Conservation (phyloP, 2,888 invertebrate species). For the Lysandra bellargus region DNA sequence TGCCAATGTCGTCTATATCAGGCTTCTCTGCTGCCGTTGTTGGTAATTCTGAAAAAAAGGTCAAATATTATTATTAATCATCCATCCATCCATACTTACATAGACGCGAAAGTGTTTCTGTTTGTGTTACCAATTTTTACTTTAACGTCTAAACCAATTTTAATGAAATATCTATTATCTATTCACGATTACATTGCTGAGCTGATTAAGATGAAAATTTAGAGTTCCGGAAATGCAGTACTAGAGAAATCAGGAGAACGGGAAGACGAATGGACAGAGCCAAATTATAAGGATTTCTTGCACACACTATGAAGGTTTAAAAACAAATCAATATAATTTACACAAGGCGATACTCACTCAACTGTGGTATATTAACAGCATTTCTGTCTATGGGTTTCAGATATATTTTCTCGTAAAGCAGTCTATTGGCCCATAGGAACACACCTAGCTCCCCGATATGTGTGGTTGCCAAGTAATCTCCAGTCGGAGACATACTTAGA, state of each 20-base stretch:
- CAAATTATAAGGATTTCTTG: neutral
- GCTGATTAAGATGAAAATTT: neutral
- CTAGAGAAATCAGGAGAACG: neutral
- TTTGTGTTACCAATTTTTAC: neutral
- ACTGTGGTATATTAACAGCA: constrained; percentile 59
- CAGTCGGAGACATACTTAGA: constrained; percentile 93
- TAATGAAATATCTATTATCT: too few species aligned
- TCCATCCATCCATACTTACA: neutral
- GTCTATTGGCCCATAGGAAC: constrained; percentile 95
- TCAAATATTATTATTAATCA: neutral
- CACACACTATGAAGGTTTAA: too few species aligned
- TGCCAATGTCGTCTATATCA: constrained; percentile 66
- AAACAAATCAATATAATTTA: neutral
- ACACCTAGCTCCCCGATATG: constrained; percentile 94
- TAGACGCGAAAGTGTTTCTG: neutral
- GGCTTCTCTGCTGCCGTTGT: constrained; percentile 72
- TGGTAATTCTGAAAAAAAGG: constrained; percentile 59
- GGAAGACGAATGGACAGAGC: too few species aligned
- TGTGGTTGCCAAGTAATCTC: constrained; percentile 93
- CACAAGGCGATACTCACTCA: constrained; percentile 55
- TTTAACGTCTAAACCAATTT: too few species aligned
- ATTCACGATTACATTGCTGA: neutral
- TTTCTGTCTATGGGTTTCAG: constrained; percentile 85
- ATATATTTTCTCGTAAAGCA: constrained; percentile 89
- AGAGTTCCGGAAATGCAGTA: neutral